Evolutionary conservation across 2,888 invertebrate genomes (phyloP).

Genomic region (Drosophila fungiperda): DNA sequence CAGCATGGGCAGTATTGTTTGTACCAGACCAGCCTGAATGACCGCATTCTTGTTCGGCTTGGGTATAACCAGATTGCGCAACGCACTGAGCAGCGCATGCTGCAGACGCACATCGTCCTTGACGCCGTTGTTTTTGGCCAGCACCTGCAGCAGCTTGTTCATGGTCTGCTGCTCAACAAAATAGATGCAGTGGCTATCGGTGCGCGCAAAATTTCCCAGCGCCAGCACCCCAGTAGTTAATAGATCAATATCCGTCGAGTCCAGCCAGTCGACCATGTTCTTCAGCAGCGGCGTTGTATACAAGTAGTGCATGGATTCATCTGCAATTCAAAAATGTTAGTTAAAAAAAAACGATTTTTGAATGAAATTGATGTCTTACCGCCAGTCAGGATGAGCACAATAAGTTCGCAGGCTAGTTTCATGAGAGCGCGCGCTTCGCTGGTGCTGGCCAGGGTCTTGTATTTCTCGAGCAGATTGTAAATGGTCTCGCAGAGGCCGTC

Average conservation of each 20-base stretch:
- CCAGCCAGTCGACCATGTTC: conserved; percentile 91
- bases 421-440: conserved; percentile 89
- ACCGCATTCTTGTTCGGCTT: conserved; percentile 90
- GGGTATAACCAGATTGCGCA: conserved; percentile 91
- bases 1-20: conserved; percentile 90
- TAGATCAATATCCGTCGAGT: conserved; percentile 90
- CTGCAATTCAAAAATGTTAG: conserved; percentile 85
- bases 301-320: conserved; percentile 94
- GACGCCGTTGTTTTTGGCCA: conserved; percentile 87
- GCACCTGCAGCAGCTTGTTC: conserved; percentile 88
- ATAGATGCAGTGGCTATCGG: conserved; percentile 92
- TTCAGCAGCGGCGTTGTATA: conserved; percentile 90
- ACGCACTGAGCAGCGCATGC: conserved; percentile 87
- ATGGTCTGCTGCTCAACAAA: conserved; percentile 93
- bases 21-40: conserved; percentile 90
- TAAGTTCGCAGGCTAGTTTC: conserved; percentile 94
- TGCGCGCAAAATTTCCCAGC: conserved; percentile 95
- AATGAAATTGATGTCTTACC: conserved; percentile 86
- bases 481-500: conserved; percentile 91
- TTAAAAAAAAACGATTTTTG: not conserved
- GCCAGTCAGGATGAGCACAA: conserved; percentile 93
- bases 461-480: conserved; percentile 90
- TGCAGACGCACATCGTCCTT: conserved; percentile 87
- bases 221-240: conserved; percentile 93
- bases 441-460: conserved; percentile 88